Conservation (phyloP, 1,140 invertebrate genomes). For the Drosophila willistoni region DNA sequence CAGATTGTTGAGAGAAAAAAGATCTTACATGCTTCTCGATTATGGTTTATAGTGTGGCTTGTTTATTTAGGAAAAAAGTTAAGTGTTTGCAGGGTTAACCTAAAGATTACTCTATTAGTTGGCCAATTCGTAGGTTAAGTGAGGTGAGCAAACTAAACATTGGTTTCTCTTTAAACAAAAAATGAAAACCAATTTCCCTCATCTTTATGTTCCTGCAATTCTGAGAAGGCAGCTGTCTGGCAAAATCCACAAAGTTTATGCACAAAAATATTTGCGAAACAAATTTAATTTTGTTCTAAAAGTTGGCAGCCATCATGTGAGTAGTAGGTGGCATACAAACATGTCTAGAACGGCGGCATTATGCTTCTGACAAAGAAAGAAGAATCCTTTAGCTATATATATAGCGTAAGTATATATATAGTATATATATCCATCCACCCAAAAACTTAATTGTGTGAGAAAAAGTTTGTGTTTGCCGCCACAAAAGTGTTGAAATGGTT, state of each 20-base stretch:
- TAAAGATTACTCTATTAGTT: neutral
- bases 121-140: slow-evolving; percentile 4
- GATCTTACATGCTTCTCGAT: neutral
- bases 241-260: slow-evolving; percentile 9
- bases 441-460: slow-evolving; percentile 13
- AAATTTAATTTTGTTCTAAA: slow-evolving; percentile 13
- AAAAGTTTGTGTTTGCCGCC: slow-evolving; percentile 11
- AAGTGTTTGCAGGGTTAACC: neutral
- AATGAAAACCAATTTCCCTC: neutral
- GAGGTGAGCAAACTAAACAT: slow-evolving; percentile 7
- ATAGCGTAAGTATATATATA: neutral
- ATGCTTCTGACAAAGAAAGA: neutral
- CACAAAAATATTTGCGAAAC: slow-evolving; percentile 9
- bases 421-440: neutral
- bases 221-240: slow-evolving; percentile 4
- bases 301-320: slow-evolving; percentile 9
- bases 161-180: neutral
- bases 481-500: slow-evolving; percentile 9
- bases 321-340: neutral
- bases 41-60: neutral
- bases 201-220: neutral
- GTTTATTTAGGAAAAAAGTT: neutral
- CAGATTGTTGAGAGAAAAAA: slow-evolving; percentile 17
- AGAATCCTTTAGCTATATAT: slow-evolving; percentile 11
- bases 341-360: neutral